Conservation (phyloP, 2,797 vertebrate species). For the Acanthurus leucopareius region DNA sequence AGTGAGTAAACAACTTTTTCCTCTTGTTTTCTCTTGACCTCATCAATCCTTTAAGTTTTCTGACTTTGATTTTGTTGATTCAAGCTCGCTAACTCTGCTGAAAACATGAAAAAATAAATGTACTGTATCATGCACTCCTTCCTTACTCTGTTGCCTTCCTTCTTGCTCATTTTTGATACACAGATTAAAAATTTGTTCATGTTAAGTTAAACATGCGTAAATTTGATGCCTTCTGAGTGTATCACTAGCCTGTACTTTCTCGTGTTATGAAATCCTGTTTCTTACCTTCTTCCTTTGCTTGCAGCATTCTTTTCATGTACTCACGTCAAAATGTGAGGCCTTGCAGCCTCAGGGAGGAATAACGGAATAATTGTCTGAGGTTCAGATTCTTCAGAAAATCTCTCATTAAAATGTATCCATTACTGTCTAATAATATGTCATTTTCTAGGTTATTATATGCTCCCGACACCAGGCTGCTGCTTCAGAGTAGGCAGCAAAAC, state of each 20-base stretch:
- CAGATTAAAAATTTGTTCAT: conserved; percentile 30
- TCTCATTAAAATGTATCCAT: conserved; percentile 26
- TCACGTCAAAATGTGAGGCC: conserved; percentile 16
- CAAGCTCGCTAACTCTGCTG: conserved; percentile 21
- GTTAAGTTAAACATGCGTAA: conserved; percentile 6
- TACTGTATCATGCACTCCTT: conserved; percentile 34
- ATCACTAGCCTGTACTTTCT: conserved; percentile 18
- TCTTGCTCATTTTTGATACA: conserved; percentile 19
- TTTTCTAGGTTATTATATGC: conserved; percentile 22
- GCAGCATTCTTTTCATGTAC: neutral
- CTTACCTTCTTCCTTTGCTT: conserved; percentile 10
- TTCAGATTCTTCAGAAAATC: conserved; percentile 20
- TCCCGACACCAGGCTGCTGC: conserved; percentile 13
- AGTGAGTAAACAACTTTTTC: conserved; percentile 65
- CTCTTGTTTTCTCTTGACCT: neutral
- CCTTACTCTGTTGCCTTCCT: conserved; percentile 18
- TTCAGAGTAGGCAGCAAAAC: conserved; percentile 37
- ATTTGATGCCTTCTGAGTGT: conserved; percentile 8
- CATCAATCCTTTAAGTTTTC: conserved; percentile 24
- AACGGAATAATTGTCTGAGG: no score
- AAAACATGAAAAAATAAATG: conserved; percentile 32
- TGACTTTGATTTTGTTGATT: conserved; percentile 25
- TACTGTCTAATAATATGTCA: conserved; percentile 24
- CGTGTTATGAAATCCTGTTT: conserved; percentile 43
- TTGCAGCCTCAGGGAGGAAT: conserved; percentile 2